phyloP scores from a whole-genome alignment of 2,113 vertebrate species.

The Amia ocellicauda region DNA sequence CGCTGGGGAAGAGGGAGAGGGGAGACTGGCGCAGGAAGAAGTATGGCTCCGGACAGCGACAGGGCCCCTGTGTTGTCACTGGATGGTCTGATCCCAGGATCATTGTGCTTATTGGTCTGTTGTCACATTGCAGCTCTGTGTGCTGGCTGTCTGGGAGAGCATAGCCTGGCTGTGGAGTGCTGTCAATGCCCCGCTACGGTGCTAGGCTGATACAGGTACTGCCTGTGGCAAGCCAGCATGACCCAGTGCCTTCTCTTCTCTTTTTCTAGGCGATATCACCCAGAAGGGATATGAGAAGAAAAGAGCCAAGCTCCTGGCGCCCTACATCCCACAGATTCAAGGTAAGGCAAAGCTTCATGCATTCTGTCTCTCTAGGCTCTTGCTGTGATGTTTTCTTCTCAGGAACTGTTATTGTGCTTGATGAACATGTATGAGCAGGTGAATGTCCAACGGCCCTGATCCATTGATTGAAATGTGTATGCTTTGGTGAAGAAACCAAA shows the following conservation, averaged over 20 bases:
- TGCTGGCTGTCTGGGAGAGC: conserved; percentile 46
- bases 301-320: conserved; percentile 71
- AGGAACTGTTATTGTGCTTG: too few species aligned
- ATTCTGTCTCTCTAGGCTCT: conserved; percentile 34
- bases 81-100: not conserved
- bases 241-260: conserved; percentile 40
- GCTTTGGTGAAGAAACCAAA: too few species aligned
- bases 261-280: conserved; percentile 73
- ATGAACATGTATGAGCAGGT: too few species aligned
- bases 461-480: too few species aligned
- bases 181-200: conserved; percentile 1
- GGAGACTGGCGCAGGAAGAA: not conserved
- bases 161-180: conserved; percentile 20
- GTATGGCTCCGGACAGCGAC: not conserved
- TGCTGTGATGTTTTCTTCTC: too few species aligned
- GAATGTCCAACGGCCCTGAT: too few species aligned
- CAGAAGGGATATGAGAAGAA: conserved; percentile 83
- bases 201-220: too few species aligned
- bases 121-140: conserved; percentile 37
- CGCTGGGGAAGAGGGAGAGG: not conserved
- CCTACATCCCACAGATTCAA: conserved; percentile 74
- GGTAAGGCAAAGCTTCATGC: conserved; percentile 56
- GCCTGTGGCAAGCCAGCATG: conserved; percentile 12
- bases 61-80: not conserved
- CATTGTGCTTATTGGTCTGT: not conserved